Base-by-base conservation (phyloP, 1,140 invertebrate genomes). In the Chymomyza costata region DNA sequence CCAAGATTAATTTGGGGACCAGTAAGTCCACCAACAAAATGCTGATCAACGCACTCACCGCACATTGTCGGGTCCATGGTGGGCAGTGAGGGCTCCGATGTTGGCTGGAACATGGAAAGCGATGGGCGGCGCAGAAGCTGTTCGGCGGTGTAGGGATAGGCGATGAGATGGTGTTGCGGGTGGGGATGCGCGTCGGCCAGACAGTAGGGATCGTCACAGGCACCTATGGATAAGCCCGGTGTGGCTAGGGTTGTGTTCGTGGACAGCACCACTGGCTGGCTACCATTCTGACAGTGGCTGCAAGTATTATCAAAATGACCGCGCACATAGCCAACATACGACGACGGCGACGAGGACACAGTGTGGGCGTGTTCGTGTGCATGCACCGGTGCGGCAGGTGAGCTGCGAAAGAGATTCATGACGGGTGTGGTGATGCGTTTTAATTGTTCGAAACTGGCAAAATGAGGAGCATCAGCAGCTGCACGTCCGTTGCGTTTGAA, bases 391-490 rank as follows among this genome's bases (percentile, higher is more conserved):
- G 30, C 28, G 10, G 69, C 50, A 30, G 52, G 52, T 32, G 82
- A 82, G 62, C 76, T 82, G 59, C 83, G 83, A 74, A 85, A 85
- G 60, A 83, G 70, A 65, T 82, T 85, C 52, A 82, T 78, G 54
- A 84, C 70, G 58, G 82, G 82, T 56, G 76, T 63, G 55, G 81
- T 74, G 55, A 83, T 51, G 53, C 74, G 74, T 63, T 84, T 83
- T 59, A 83, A 82, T 59, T 66, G 76, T 50, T 83, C 78, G 56
- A 73, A 83, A 65, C 67, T 68, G 43, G 68, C 52, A 60, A 74
- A n/a, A 3, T 38, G 35, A 38, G 15, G 13, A 11, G 28, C 43
- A 21, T 21, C 43, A 28, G 25, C 43, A 28, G 70, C 52, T 50
- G 66, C 54, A 47, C 56, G 71, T 76, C 71, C 71, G 71, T 76